Percentiles rank a stretch among this genome's conserved stretches.
Conservation (phyloP, 2,797 vertebrate genomes). For the Catharus ustulatus region DNA sequence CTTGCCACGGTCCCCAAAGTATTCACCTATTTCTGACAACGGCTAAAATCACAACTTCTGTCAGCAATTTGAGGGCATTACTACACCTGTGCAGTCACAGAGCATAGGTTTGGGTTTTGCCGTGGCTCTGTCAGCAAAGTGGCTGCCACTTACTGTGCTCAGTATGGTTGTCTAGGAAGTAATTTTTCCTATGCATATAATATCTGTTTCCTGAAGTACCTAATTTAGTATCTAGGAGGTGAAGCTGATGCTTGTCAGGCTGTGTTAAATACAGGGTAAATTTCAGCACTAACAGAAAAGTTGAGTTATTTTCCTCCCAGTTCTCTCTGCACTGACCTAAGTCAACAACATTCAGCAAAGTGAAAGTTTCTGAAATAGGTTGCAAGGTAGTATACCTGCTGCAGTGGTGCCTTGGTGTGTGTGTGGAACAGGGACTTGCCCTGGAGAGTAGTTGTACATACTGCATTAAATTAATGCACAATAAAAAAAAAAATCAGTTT, state of each 20-base stretch:
- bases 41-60: background rate
- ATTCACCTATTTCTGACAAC: background rate
- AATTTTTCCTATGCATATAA: background rate
- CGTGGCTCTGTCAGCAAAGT: background rate
- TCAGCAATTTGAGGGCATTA: background rate
- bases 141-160: background rate
- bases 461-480: background rate
- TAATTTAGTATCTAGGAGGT: background rate
- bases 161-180: background rate
- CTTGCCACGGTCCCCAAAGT: background rate
- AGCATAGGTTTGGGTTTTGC: background rate
- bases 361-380: background rate
- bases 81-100: background rate
- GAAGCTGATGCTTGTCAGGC: background rate
- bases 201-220: background rate
- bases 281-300: background rate
- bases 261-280: background rate
- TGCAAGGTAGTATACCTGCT: background rate
- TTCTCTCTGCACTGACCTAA: background rate
- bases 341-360: background rate
- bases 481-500: accelerated
- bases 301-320: background rate
- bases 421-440: background rate
- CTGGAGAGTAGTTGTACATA: background rate
- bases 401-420: background rate